Evolutionary conservation across 2,888 invertebrate species (phyloP).

Genomic region (Heterodera filipjevi): DNA sequence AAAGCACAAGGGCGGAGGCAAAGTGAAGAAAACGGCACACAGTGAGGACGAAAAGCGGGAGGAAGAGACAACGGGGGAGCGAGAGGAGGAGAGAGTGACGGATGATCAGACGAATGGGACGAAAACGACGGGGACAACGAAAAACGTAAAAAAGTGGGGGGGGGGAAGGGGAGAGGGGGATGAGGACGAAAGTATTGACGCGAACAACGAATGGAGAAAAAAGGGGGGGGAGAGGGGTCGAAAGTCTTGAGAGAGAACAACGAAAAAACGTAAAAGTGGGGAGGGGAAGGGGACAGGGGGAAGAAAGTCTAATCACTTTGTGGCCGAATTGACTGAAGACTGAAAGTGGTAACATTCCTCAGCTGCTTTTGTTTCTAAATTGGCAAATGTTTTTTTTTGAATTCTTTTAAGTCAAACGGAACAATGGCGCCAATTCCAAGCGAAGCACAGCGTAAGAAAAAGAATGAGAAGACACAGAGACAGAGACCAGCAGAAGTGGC

Average conservation of each 20-base stretch:
- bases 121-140: not conserved
- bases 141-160: not conserved
- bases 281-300: too few relatives aligned
- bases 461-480: too few relatives aligned
- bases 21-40: conserved; percentile 8
- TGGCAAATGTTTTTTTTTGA: not conserved
- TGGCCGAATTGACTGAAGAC: too few relatives aligned
- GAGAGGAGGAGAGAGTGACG: conserved; percentile 4
- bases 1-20: conserved; percentile 18
- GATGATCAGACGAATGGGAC: conserved; percentile 10
- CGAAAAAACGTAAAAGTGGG: too few relatives aligned
- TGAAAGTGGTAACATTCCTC: too few relatives aligned
- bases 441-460: not conserved
- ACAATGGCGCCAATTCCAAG: not conserved
- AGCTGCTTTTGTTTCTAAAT: too few relatives aligned
- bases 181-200: not conserved
- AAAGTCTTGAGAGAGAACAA: not conserved
- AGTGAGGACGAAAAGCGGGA: conserved; percentile 12
- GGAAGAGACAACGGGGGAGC: not conserved
- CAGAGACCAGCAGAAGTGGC: conserved; percentile 10
- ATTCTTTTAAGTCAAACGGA: not conserved
- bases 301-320: too few relatives aligned
- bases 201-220: too few relatives aligned
- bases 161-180: too few relatives aligned
- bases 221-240: not conserved